Base-by-base conservation (phyloP, 2,888 invertebrate species). In the Plutella xylostella region DNA sequence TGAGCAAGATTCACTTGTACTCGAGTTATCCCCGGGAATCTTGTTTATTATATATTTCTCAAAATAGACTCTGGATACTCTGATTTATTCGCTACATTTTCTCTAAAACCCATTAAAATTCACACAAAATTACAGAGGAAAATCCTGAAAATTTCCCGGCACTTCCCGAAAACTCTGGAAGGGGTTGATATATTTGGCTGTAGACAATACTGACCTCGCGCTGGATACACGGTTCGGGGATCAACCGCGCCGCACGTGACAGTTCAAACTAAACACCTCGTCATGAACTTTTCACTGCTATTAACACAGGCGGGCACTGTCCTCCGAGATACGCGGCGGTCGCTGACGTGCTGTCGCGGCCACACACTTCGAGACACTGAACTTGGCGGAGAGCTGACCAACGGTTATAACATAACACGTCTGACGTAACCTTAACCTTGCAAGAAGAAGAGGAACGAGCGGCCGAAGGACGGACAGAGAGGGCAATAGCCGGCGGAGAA, bases 391-490 rank as follows among this genome's bases (percentile, higher is more conserved):
- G 76, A 72, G 78, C 76, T 79, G 75, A 80, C 76, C 83, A 79
- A 80, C 83, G 82, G 83, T 83, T 83, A 83, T 83, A 83, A 83
- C 83, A 82, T 83, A 83, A 83, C 83, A 83, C 73, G 79, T 80
- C 83, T 83, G 83, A 83, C 83, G 83, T 83, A 83, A 83, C 83
- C 83, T 83, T 83, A 83, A 83, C 83, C 83, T 83, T 83, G 83
- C 83, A 78, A 80, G 83, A 83, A 82, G 80, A 79, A 82, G 83
- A 79, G 82, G 80, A 80, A 79, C 76, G 68, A 75, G 65, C 76
- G 64, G 68, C 69, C 79, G 79, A 83, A 80, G 82, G 80, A 80
- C 80, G 79, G 83, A 80, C 72, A 76, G 79, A 82, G 80, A 83
- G 74, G 64, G 79, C 80, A 61, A 79, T 78, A 82, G 68, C 65